Evolutionary conservation across 2,113 vertebrate genomes (phyloP).

Genomic region (Anarhynchus alexandrinus): DNA sequence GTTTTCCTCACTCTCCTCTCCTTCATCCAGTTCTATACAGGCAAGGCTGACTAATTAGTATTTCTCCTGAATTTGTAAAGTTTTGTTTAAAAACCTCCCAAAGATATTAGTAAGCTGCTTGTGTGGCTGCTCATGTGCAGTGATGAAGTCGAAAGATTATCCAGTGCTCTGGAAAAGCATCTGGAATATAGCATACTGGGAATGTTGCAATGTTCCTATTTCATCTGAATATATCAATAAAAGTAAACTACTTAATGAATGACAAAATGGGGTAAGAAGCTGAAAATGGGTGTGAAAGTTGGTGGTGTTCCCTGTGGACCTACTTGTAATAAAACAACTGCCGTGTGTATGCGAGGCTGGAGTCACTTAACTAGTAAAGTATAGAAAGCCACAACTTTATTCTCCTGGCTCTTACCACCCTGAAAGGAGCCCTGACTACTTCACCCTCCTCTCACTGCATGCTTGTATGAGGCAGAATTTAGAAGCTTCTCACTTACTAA

Average conservation of each 20-base stretch:
- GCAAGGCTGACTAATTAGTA: not conserved
- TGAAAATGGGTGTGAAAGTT: slow-evolving; percentile 1
- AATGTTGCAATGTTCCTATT: not conserved
- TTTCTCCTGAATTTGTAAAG: not conserved
- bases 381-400: not conserved
- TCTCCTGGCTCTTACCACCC: not conserved
- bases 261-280: not conserved
- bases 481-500: not conserved
- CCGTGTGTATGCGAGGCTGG: not conserved
- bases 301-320: not conserved
- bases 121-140: not conserved
- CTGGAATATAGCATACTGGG: not conserved
- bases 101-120: not conserved
- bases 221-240: not conserved
- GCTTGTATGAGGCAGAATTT: not conserved
- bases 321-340: not conserved
- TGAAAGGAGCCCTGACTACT: not conserved
- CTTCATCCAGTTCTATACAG: not conserved
- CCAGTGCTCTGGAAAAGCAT: not conserved
- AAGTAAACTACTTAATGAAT: slow-evolving; percentile 4
- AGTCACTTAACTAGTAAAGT: not conserved
- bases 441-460: not conserved
- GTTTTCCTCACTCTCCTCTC: not conserved
- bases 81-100: not conserved
- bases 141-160: not conserved